Evolutionary conservation across 2,113 vertebrate genomes (phyloP), one percentile per base, ranked within the genome.

Genomic region (Piprites chloris): DNA sequence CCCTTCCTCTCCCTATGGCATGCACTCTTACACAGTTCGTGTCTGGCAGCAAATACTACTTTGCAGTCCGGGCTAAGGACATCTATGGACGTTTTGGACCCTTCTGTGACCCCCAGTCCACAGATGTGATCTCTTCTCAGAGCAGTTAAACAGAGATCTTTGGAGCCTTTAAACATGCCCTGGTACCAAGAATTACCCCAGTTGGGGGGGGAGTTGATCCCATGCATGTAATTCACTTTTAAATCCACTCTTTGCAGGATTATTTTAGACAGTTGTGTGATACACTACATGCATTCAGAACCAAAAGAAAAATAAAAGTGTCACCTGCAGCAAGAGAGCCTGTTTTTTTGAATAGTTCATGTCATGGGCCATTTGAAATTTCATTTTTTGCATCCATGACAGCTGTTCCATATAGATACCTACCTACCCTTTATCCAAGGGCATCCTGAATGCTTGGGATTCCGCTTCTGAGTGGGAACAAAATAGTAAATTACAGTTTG

Each of bases 11-110:
- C 37, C 99, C 99, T 13, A 99, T 99, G 99, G 99, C 99, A 32
- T 99, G 99, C 95, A 99, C 99, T 14, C 99, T 99, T 61, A 99
- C 99, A 3, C 99, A 99, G 98, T 99, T 99, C 75, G 99, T 99
- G 80, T 99, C 99, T 37, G 99, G 99, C 74, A 99, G 99, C 97
- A 99, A 99, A 50, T 99, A 99, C 92, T 99, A 99, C 96, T 99
- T 99, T 84, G 99, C 99, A 2, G 99, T 99, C 53, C 98, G 99
- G 92, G 99, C 99, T 94, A 99, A 99, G 97, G 99, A 99, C 95
- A 97, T 99, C 82, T 99, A 99, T n/a, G 99, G 99, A 71, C 99
- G 99, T 65, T 99, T 99, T 88, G 99, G 99, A 96, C 97, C 98
- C 39, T 99, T 99, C 98, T 99, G 99, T 95, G 99, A 99, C 95